Percentiles rank a stretch among this genome's conserved stretches.
Conservation (phyloP, 2,888 invertebrate genomes). For the Notocelia uddmanniana region DNA sequence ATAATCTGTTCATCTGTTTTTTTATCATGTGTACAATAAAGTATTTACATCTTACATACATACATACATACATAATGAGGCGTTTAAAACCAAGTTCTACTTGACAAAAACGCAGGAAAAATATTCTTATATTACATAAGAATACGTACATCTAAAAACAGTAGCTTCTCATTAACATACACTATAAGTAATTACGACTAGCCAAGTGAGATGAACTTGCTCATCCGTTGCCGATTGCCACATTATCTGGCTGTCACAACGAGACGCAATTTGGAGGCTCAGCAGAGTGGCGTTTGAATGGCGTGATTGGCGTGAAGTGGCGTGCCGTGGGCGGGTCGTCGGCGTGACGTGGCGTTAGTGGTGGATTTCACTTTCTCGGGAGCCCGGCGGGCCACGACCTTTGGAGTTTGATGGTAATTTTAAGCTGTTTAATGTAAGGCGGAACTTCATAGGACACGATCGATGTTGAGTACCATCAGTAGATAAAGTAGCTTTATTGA, state of each 20-base stretch:
- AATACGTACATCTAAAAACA: conserved; percentile 6
- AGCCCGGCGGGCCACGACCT: conserved; percentile 36
- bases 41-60: no score
- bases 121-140: neutral
- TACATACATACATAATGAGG: no score
- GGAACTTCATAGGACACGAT: conserved; percentile 5
- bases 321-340: conserved; percentile 21
- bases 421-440: conserved; percentile 9
- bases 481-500: neutral
- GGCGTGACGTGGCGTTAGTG: conserved; percentile 26
- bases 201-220: conserved; percentile 26
- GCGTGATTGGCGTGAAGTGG: conserved; percentile 34
- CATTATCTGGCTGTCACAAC: conserved; percentile 34
- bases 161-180: conserved; percentile 5
- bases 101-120: neutral
- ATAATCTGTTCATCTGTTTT: no score
- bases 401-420: conserved; percentile 11
- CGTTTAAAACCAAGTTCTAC: neutral
- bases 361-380: conserved; percentile 39
- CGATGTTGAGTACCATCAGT: neutral
- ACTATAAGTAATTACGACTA: neutral
- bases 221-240: conserved; percentile 23
- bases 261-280: conserved; percentile 22
- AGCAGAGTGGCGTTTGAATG: conserved; percentile 17
- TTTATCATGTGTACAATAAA: no score